Evolutionary conservation across 2,797 vertebrate species (phyloP), one percentile per base, ranked within the genome.

Genomic region (Coregonus ussuriensis): DNA sequence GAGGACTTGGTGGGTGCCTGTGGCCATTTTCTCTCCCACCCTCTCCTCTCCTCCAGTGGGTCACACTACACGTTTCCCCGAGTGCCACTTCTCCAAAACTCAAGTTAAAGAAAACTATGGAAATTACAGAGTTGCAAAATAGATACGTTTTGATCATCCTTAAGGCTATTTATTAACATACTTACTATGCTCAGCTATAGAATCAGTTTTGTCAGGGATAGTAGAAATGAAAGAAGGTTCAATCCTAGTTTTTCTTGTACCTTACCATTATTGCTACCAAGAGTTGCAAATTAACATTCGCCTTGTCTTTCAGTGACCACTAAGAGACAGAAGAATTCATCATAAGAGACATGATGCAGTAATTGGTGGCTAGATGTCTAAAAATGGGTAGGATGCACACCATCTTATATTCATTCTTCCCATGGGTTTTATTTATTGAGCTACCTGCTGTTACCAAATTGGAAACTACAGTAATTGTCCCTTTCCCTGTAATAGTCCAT

Each of bases 211-310:
- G 87, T 84, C 53, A 76, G 75, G 88, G 84, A 90, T 91, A 90
- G 90, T 88, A 87, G 87, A 82, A 92, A 92, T 92, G 92, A 93
- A 85, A 86, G 83, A 81, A 92, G 90, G 88, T 92, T 93, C 85
- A 92, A 89, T 90, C 89, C 72, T 86, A 88, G 90, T 88, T 89
- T 94, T 94, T 93, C 90, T 83, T 76, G 86, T 92, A 94, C 90
- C 91, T 92, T 91, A 93, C 92, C 80, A 95, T 95, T 95, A 95
- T 94, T 94, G 84, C 86, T 89, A 80, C 90, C 92, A 88, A 86
- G 71, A 87, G 88, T 77, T 86, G 83, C 92, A 93, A 93, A 93
- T 93, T 93, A 87, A 88, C 92, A 93, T 93, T 89, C 89, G 14
- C 84, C 90, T 91, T 91, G 90, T 94, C 85, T 90, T 86, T 81